These are phyloP conservation scores for Campaea margaritaria DNA, from an alignment of 2,888 invertebrate species.

Conservation along the genomic window DNA sequence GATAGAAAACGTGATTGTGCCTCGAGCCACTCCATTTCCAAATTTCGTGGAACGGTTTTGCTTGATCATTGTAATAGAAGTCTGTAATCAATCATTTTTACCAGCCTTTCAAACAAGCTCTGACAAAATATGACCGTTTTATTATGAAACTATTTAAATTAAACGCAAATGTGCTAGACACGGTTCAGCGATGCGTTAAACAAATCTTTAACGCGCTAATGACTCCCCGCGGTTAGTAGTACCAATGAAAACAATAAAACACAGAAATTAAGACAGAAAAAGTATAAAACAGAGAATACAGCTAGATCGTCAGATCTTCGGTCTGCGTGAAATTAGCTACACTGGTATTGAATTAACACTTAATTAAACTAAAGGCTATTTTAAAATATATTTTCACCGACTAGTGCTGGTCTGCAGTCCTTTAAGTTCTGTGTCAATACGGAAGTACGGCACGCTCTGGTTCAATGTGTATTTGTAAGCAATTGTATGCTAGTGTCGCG, in stretches of 20 bases:
- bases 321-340: conserved; percentile 58
- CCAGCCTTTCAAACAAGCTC: conserved; percentile 12
- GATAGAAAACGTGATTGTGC: conserved; percentile 75
- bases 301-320: conserved; percentile 54
- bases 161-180: neutral
- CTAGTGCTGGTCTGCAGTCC: conserved; percentile 1
- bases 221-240: conserved; percentile 23
- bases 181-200: conserved; percentile 4
- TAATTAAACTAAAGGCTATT: conserved; percentile 23
- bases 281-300: conserved; percentile 55
- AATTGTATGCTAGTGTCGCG: conserved; percentile 48
- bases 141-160: neutral
- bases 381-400: conserved; percentile 15
- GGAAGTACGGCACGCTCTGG: conserved; percentile 17
- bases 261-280: conserved; percentile 40
- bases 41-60: conserved; percentile 64
- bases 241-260: conserved; percentile 33
- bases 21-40: conserved; percentile 64
- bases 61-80: conserved; percentile 47
- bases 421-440: conserved; percentile 22
- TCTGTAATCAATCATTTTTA: conserved; percentile 39
- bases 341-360: conserved; percentile 61
- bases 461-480: conserved; percentile 27
- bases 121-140: conserved; percentile 3
- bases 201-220: conserved; percentile 13